These are phyloP conservation scores for Yponomeuta sedellus DNA, from an alignment of 2,888 invertebrate genomes.

Conservation along the genomic window DNA sequence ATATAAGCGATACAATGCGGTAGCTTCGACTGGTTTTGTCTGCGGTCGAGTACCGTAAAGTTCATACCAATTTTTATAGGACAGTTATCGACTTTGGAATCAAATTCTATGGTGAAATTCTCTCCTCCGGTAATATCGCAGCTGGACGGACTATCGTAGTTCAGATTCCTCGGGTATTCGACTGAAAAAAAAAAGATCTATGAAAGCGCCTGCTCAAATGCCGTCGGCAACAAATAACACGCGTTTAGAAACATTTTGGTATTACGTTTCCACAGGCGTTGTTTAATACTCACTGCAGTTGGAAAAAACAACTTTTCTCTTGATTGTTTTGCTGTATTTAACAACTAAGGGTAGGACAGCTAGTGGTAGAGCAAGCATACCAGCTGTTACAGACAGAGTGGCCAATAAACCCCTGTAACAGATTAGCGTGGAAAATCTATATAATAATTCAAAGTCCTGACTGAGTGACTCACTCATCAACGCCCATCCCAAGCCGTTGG, in stretches of 20 bases:
- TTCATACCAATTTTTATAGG: constrained; percentile 43
- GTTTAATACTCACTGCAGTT: constrained; percentile 81
- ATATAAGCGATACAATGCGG: too few relatives aligned
- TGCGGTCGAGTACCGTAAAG: not conserved
- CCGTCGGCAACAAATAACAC: constrained; percentile 1
- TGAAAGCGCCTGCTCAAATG: constrained; percentile 21
- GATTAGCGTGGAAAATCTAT: too few relatives aligned
- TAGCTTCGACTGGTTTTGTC: too few relatives aligned
- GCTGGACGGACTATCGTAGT: constrained; percentile 67
- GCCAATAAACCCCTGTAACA: constrained; percentile 26
- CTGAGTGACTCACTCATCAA: too few relatives aligned
- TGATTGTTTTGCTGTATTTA: constrained; percentile 81
- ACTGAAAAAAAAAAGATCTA: constrained; percentile 43
- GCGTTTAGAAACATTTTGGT: constrained; percentile 1
- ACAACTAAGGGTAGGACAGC: constrained; percentile 82
- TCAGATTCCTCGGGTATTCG: constrained; percentile 70
- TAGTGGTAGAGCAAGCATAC: constrained; percentile 77
- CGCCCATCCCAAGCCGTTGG: too few relatives aligned
- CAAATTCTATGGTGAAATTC: constrained; percentile 46
- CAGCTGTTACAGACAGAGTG: constrained; percentile 51
- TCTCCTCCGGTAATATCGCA: constrained; percentile 59
- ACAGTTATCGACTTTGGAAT: constrained; percentile 42
- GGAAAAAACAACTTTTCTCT: constrained; percentile 83
- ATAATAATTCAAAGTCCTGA: too few relatives aligned
- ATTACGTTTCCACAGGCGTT: not conserved